phyloP scores from a whole-genome alignment of 92 coral and sea anemone species.

The Meandrina meandrites region DNA sequence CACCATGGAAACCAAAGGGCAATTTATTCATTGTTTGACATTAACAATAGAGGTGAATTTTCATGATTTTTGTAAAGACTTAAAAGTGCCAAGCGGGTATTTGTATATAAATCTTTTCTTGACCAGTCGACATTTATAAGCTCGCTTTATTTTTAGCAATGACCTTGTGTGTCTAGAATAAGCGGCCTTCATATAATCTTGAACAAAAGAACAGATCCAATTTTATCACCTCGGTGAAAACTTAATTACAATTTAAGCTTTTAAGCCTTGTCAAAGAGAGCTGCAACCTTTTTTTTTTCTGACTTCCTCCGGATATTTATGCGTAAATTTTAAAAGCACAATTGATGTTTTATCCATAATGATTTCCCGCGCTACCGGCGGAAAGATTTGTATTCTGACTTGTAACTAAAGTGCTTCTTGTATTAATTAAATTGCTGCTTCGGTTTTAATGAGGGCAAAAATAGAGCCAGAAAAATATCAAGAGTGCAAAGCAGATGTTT shows the following conservation, averaged over 20 bases:
- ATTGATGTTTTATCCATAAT: not conserved
- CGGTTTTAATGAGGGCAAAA: too few species aligned
- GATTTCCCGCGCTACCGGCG: not conserved
- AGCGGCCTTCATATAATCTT: not conserved
- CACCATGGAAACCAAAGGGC: slow-evolving; percentile 26
- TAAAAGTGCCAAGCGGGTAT: not conserved
- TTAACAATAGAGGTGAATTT: not conserved
- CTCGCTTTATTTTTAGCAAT: not conserved
- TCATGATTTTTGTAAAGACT: not conserved
- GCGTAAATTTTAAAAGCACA: too few species aligned
- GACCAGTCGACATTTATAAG: not conserved
- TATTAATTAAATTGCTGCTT: not conserved
- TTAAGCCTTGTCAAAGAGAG: not conserved
- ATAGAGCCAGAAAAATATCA: not conserved
- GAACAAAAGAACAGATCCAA: not conserved
- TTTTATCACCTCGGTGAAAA: not conserved
- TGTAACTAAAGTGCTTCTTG: not conserved
- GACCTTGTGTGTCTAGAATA: not conserved
- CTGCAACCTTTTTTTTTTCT: not conserved
- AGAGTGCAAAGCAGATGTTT: not conserved
- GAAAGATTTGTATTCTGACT: not conserved
- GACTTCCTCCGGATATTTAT: not conserved
- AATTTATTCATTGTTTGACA: not conserved
- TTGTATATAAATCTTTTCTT: not conserved
- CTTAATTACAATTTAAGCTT: not conserved